Evolutionary conservation across 2,113 vertebrate genomes (phyloP), one percentile per base, ranked within the genome.

Genomic region (Pipa parva): DNA sequence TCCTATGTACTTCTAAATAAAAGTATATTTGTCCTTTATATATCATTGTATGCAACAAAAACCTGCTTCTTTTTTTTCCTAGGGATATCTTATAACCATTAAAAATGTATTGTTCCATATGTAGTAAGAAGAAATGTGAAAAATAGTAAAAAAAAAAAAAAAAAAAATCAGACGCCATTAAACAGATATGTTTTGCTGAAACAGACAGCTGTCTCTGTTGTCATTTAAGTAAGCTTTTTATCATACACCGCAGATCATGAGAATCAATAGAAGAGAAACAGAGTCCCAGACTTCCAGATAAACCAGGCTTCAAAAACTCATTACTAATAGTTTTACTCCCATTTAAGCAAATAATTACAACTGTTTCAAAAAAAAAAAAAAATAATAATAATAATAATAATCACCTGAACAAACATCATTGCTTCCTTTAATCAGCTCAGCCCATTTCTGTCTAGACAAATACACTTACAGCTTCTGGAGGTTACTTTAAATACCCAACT

Each of bases 131-230:
- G 81, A 71, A 74, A 83, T 79, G 69, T 77, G 66, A 73, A n/a
- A n/a, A n/a, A n/a, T n/a, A n/a, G n/a, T n/a, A n/a, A n/a, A n/a
- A n/a, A n/a, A n/a, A n/a, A n/a, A n/a, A n/a, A n/a, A n/a, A n/a
- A n/a, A n/a, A 74, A 81, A 74, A 81, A 77, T 11, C 74, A 83
- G 86, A 84, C 80, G 74, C 86, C 86, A 75, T 73, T 49, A 79
- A 72, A 76, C 81, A 79, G 79, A 82, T 71, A 72, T 48, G 61
- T 73, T 79, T 78, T 76, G 27, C 76, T 71, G 65, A 75, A 85
- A 85, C 72, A 88, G 87, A 87, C 90, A 85, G 85, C 78, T 80
- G 84, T 78, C 87, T 89, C 85, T 85, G 72, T 74, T 79, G 80
- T 81, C 81, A 78, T 75, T 84, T 75, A 79, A 83, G 80, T 59